A percentile compares a stretch with the other conserved stretches of the same genome.
Conservation (phyloP, 2,113 vertebrate species). For the Cyanoderma ruficeps region DNA sequence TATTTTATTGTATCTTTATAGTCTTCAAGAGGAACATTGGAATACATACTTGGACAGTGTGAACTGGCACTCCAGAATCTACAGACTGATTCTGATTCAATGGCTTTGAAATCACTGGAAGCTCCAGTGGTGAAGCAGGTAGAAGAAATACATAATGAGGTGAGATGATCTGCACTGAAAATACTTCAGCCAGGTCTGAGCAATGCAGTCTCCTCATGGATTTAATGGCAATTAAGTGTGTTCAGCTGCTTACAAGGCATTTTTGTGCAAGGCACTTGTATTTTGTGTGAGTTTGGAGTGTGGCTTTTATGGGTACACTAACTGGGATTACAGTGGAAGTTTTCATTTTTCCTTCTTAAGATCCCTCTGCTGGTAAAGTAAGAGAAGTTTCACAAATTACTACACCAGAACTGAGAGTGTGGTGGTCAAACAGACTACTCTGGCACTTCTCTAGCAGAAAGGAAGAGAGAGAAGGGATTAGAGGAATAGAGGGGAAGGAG, state of each 20-base stretch:
- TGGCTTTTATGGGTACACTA: background rate
- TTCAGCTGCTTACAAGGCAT: background rate
- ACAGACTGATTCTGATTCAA: conserved; percentile 67
- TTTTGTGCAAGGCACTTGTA: background rate
- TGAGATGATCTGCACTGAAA: conserved; percentile 56
- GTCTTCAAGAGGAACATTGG: conserved; percentile 90
- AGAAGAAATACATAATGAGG: conserved; percentile 98
- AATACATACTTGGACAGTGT: conserved; percentile 87
- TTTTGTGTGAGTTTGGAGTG: background rate
- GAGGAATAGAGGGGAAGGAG: background rate
- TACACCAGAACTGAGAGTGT: background rate
- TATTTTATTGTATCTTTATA: conserved; percentile 36
- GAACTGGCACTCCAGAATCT: conserved; percentile 87
- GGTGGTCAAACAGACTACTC: background rate
- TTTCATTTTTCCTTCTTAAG: background rate
- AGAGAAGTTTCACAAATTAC: background rate
- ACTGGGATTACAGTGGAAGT: background rate
- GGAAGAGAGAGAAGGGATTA: background rate
- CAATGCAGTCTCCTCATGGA: background rate
- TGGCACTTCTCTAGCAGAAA: background rate
- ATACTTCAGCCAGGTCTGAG: background rate
- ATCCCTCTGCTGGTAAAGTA: conserved; percentile 33
- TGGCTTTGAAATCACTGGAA: conserved; percentile 80
- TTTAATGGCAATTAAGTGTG: background rate
- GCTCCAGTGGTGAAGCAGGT: conserved; percentile 79